These are phyloP conservation scores for Neuroscelio doddi DNA, from an alignment of 2,888 invertebrate genomes.

Conservation along the genomic window DNA sequence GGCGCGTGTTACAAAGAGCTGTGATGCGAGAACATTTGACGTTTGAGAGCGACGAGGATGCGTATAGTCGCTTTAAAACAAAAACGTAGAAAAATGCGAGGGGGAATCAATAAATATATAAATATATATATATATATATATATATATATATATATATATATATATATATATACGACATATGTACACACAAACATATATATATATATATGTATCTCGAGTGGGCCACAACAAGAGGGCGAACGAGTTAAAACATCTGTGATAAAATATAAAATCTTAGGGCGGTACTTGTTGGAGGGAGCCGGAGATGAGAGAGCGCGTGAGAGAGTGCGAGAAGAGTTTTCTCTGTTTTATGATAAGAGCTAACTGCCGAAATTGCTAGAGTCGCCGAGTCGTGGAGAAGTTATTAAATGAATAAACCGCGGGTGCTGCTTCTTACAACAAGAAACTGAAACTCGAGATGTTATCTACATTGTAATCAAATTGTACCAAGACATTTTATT, in stretches of 20 bases:
- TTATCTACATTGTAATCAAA: too few relatives aligned
- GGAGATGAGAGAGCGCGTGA: constrained; percentile 31
- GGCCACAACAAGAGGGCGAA: constrained; percentile 43
- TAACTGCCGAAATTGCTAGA: constrained; percentile 35
- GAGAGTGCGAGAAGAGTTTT: constrained; percentile 16
- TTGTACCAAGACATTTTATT: too few relatives aligned
- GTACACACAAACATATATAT: constrained; percentile 23
- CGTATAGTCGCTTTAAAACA: constrained; percentile 4
- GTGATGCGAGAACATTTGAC: constrained; percentile 43
- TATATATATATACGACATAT: constrained; percentile 17
- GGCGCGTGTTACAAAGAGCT: constrained; percentile 49
- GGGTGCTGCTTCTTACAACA: neutral
- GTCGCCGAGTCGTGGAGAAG: constrained; percentile 32
- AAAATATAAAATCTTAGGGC: constrained; percentile 57
- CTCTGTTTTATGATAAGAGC: constrained; percentile 22
- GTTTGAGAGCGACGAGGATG: neutral
- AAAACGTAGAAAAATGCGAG: neutral
- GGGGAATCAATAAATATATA: constrained; percentile 22
- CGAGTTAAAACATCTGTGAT: constrained; percentile 63
- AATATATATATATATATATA: constrained; percentile 25
- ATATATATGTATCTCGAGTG: constrained; percentile 38
- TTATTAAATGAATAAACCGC: neutral
- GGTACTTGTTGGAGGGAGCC: constrained; percentile 39
- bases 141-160: constrained; percentile 30
- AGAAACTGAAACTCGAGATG: too few relatives aligned